Percentiles rank a stretch among this genome's conserved stretches.
These are phyloP conservation scores for Mayetiola destructor DNA, from an alignment of 2,888 invertebrate genomes.

Conservation along the genomic window DNA sequence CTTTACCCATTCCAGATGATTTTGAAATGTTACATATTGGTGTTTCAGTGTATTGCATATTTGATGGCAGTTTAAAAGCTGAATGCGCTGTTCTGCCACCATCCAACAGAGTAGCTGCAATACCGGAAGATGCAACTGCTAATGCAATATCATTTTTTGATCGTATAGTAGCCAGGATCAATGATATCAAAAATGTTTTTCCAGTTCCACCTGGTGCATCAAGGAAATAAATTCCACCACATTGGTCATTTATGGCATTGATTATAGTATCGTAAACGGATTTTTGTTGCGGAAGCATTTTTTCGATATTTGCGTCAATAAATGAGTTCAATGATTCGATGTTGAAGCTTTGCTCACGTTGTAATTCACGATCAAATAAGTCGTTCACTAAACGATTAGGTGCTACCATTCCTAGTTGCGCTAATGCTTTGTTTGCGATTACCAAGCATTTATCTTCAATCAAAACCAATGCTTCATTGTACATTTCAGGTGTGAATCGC, in stretches of 20 bases:
- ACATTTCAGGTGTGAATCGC: conserved; percentile 14
- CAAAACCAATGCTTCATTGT: conserved; percentile 17
- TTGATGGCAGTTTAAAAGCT: conserved; percentile 25
- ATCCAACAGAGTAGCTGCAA: conserved; percentile 23
- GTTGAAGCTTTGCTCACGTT: conserved; percentile 20
- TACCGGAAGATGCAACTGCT: conserved; percentile 20
- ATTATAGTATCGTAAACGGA: conserved; percentile 23
- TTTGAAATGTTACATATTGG: conserved; percentile 20
- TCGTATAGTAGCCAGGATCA: conserved; percentile 15
- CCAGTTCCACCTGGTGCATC: conserved; percentile 18
- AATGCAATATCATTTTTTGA: conserved; percentile 17
- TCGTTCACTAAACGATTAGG: conserved; percentile 17
- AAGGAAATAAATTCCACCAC: conserved; percentile 18
- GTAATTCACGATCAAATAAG: conserved; percentile 19
- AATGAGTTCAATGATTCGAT: conserved; percentile 16
- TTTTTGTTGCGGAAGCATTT: conserved; percentile 18
- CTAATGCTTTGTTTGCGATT: conserved; percentile 18
- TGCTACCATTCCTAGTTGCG: conserved; percentile 19
- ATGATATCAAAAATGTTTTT: conserved; percentile 16
- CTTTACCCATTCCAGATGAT: conserved; percentile 16
- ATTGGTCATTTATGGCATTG: conserved; percentile 20
- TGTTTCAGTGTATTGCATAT: conserved; percentile 18
- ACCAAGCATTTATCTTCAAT: conserved; percentile 18
- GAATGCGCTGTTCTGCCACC: conserved; percentile 26
- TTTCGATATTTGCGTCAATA: conserved; percentile 15